phyloP scores from a whole-genome alignment of 1,140 invertebrate species.

The Melanaphis sacchari region DNA sequence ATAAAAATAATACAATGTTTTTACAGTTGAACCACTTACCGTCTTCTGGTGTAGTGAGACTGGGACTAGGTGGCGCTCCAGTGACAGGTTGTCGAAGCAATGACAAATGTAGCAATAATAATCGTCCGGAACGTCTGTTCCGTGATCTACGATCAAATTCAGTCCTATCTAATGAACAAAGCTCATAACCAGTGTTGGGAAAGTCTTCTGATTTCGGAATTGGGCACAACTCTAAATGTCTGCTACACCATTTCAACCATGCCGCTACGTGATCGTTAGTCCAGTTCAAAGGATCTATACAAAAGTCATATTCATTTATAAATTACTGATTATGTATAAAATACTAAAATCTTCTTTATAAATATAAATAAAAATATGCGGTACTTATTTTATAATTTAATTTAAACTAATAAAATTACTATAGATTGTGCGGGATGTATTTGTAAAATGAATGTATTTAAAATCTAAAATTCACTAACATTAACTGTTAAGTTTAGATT shows the following conservation, averaged over 20 bases:
- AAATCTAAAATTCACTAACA: not conserved
- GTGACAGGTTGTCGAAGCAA: slow-evolving; percentile 65
- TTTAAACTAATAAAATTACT: not conserved
- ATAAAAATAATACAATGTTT: not conserved
- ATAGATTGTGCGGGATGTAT: not conserved
- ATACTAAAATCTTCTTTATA: not conserved
- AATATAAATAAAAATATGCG: not conserved
- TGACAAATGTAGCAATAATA: slow-evolving; percentile 67
- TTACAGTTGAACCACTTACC: slow-evolving; percentile 37
- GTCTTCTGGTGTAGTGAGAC: slow-evolving; percentile 37
- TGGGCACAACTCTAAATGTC: slow-evolving; percentile 69
- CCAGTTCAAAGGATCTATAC: slow-evolving; percentile 72
- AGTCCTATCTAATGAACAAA: slow-evolving; percentile 67
- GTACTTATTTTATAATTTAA: not conserved
- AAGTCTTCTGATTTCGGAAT: slow-evolving; percentile 67
- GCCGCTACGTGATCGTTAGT: slow-evolving; percentile 68
- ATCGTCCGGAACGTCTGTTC: slow-evolving; percentile 64
- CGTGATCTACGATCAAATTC: slow-evolving; percentile 66
- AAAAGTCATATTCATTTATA: not conserved
- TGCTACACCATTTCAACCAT: slow-evolving; percentile 73
- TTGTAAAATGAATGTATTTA: not conserved
- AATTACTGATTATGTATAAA: not conserved
- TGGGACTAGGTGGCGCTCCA: slow-evolving; percentile 66
- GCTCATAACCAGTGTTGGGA: slow-evolving; percentile 68
- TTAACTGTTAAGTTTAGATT: too few relatives aligned